Conservation (phyloP, 1,140 invertebrate genomes). For the Drosophila bocki region DNA sequence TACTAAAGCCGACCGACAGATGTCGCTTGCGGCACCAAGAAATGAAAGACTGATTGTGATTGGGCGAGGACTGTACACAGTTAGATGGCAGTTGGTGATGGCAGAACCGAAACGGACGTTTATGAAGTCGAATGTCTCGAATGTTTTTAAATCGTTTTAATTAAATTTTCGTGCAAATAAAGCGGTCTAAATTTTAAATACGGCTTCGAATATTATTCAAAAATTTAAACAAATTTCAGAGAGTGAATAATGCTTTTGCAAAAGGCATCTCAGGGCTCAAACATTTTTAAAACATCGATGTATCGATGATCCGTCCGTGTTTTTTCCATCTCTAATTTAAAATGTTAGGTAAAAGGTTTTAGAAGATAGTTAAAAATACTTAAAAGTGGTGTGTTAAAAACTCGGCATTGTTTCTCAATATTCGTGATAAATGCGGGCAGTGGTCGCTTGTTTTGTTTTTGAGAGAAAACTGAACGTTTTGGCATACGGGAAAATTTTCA, state of each 20-base stretch:
- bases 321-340: slow-evolving; percentile 31
- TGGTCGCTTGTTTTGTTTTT: slow-evolving; percentile 23
- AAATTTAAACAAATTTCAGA: neutral
- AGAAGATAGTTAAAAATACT: slow-evolving; percentile 75
- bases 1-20: slow-evolving; percentile 59
- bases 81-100: slow-evolving; percentile 46
- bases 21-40: slow-evolving; percentile 57
- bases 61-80: slow-evolving; percentile 73
- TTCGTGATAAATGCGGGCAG: slow-evolving; percentile 39
- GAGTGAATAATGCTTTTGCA: neutral
- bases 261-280: neutral
- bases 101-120: neutral
- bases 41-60: slow-evolving; percentile 74
- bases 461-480: slow-evolving; percentile 12
- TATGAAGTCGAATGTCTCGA: too few species aligned
- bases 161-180: too few species aligned
- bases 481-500: slow-evolving; percentile 54
- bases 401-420: slow-evolving; percentile 45
- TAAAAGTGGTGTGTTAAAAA: slow-evolving; percentile 58
- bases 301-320: slow-evolving; percentile 3
- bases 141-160: neutral
- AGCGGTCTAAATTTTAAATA: too few species aligned
- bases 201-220: neutral
- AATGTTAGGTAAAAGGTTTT: slow-evolving; percentile 79
- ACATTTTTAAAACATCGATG: neutral